Conservation (phyloP, 2,113 vertebrate species). For the Limnothrissa miodon region DNA sequence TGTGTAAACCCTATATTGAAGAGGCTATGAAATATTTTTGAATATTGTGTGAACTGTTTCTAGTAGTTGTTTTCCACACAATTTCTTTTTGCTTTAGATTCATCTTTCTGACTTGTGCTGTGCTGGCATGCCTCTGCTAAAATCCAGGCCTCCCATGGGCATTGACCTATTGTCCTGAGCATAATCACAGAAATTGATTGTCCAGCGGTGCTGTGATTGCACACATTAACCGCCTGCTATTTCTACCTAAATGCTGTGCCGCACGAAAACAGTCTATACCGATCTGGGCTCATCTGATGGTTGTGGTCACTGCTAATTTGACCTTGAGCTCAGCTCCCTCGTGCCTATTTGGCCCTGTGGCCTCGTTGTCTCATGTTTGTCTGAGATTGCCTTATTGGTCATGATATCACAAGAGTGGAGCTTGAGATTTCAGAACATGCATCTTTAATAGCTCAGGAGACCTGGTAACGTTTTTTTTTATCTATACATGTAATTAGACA, state of each 20-base stretch:
- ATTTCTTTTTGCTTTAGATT: background rate
- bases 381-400: background rate
- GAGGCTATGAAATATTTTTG: background rate
- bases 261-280: background rate
- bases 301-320: background rate
- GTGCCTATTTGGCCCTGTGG: background rate
- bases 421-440: no score
- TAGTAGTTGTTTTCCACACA: background rate
- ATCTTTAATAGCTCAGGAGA: no score
- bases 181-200: constrained; percentile 64
- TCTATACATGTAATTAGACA: no score
- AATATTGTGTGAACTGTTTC: background rate
- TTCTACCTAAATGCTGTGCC: constrained; percentile 50
- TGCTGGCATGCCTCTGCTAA: background rate
- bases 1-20: background rate
- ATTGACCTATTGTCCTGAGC: constrained; percentile 46
- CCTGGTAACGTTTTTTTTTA: no score
- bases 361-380: background rate
- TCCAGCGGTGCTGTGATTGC: constrained; percentile 50
- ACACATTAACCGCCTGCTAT: constrained; percentile 60
- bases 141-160: constrained; percentile 40
- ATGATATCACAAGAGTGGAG: background rate
- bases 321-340: background rate
- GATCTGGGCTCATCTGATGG: background rate
- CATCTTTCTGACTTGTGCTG: background rate